phyloP scores from a whole-genome alignment of 30 jellyfish, hydroid and myxozoan species.

The Hydractinia echinata region DNA sequence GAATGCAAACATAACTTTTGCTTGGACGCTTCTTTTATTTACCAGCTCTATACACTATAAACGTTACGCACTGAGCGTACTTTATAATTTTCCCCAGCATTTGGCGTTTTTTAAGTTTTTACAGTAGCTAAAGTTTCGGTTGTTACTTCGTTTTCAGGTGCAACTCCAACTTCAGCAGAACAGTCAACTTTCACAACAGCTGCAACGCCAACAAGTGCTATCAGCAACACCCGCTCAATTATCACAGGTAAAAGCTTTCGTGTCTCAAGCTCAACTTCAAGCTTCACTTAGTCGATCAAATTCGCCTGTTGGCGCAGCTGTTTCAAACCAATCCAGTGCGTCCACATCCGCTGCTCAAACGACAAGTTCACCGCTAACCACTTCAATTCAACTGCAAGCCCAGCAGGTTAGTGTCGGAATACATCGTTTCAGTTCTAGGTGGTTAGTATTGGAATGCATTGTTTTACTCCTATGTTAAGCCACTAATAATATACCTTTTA shows the following conservation, averaged over 20 bases:
- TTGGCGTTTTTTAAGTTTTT: too few species aligned
- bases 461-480: not conserved
- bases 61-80: not conserved
- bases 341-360: slow-evolving; percentile 49
- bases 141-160: slow-evolving; percentile 14
- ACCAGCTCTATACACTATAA: not conserved
- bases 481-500: not conserved
- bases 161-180: slow-evolving; percentile 38
- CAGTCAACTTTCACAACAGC: slow-evolving; percentile 40
- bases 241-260: slow-evolving; percentile 45
- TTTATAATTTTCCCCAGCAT: not conserved
- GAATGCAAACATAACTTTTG: too few species aligned
- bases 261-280: slow-evolving; percentile 49
- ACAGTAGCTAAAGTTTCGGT: too few species aligned
- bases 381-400: slow-evolving; percentile 36
- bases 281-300: slow-evolving; percentile 29
- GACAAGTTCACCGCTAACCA: slow-evolving; percentile 10
- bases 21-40: not conserved
- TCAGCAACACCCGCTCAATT: slow-evolving; percentile 50
- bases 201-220: slow-evolving; percentile 47
- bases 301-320: slow-evolving; percentile 6
- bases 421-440: not conserved
- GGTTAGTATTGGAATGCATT: not conserved
- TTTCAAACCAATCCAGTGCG: slow-evolving; percentile 32
- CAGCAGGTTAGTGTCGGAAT: slow-evolving; percentile 27